Evolutionary conservation across 2,797 vertebrate species (phyloP), one percentile per base, ranked within the genome.

Genomic region (Pseudotriccus pelzelni): DNA sequence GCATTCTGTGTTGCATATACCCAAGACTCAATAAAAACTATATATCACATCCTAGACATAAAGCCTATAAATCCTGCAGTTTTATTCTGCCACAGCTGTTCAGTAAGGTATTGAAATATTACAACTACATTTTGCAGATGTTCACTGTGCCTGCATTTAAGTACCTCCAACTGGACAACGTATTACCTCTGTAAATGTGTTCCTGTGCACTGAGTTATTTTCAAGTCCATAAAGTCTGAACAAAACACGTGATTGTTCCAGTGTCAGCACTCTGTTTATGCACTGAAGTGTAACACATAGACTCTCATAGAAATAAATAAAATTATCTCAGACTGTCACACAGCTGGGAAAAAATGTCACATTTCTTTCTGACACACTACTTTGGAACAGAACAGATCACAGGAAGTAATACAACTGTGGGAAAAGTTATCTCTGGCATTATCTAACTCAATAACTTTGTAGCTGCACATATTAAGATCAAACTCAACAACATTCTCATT

Each of bases 1-100:
- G 12, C 30, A 58, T 60, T 91, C 41, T 80, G 18, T 64, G 7
- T 49, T 74, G 47, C 72, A 14, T 68, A 36, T 37, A 52, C 17
- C 18, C 58, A 66, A 69, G 39, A 47, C 24, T 75, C 30, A 58
- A 84, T n/a, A 84, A 77, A 62, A 78, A 62, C 3, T 37, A 9
- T 55, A 5, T 37, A 36, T 53, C 0, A 0, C 12, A 50, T 25
- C 8, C 16, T 32, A 5, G 4, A 89, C 82, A 69, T 37, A 79
- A 66, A 89, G 19, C 37, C 53, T 70, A 67, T 87, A 87, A 95
- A 87, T 77, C 78, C 34, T 67, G 13, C 9, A 34, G 30, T 49
- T 93, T 87, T 89, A 77, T 92, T 92, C 68, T 91, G 25, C 53
- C 53, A 32, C 87, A 92, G 67, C 49, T 92, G 84, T 85, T 92